Conservation (phyloP, 2,113 vertebrate species). For the Vidua macroura region DNA sequence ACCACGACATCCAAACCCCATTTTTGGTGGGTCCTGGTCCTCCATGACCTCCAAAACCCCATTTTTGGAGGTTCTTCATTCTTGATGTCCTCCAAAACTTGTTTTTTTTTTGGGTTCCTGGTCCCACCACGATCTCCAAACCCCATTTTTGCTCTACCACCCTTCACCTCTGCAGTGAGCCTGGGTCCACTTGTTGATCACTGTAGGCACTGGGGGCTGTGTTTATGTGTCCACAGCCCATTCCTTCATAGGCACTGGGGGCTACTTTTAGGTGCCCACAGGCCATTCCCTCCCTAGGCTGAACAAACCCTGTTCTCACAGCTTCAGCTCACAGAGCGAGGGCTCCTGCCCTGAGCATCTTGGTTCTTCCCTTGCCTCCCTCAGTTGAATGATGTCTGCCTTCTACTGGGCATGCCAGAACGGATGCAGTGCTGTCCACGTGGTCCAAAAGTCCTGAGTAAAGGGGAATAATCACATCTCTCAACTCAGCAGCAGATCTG, state of each 20-base stretch:
- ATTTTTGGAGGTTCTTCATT: too few relatives aligned
- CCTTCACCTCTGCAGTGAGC: neutral
- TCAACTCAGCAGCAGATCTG: neutral
- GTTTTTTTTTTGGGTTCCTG: too few relatives aligned
- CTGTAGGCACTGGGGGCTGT: fast-evolving
- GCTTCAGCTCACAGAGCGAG: neutral
- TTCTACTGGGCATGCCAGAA: neutral
- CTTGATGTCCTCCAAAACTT: too few relatives aligned
- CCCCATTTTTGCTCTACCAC: neutral
- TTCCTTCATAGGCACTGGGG: neutral
- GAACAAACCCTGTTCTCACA: neutral
- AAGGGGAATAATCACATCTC: neutral
- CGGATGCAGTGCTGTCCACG: neutral
- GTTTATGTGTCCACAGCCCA: neutral
- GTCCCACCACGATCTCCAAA: too few relatives aligned
- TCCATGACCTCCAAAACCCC: too few relatives aligned
- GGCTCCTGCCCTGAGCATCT: neutral
- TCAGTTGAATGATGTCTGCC: neutral
- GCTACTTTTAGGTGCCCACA: neutral
- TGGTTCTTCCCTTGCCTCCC: neutral
- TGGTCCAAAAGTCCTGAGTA: neutral
- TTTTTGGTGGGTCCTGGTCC: too few relatives aligned
- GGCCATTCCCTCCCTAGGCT: neutral
- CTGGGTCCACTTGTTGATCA: neutral
- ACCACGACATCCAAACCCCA: too few relatives aligned